Evolutionary conservation across 2,113 vertebrate genomes (phyloP).

Genomic region (Poeciliopsis prolifica): DNA sequence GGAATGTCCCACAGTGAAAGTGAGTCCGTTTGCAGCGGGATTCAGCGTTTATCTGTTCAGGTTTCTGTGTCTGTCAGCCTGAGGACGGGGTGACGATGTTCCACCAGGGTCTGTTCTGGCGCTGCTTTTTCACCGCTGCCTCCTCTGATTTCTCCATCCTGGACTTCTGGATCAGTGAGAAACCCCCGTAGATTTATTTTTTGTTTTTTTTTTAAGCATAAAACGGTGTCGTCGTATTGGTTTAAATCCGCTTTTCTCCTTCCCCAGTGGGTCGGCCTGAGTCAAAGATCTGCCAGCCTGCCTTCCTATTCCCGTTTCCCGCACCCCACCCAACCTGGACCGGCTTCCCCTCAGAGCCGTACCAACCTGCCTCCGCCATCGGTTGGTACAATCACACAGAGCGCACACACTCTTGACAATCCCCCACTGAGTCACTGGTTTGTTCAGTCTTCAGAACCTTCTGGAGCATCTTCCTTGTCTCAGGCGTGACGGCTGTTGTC

Average conservation of each 20-base stretch:
- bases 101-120: slow-evolving; percentile 60
- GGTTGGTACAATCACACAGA: slow-evolving; percentile 12
- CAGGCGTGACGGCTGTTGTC: background rate
- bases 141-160: slow-evolving; percentile 16
- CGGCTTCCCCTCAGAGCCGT: background rate
- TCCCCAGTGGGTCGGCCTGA: slow-evolving; percentile 24
- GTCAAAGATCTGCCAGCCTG: slow-evolving; percentile 25
- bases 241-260: background rate
- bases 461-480: slow-evolving; percentile 60
- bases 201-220: background rate
- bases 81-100: slow-evolving; percentile 21
- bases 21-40: too few species aligned
- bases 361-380: slow-evolving; percentile 37
- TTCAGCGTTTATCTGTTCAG: too few species aligned
- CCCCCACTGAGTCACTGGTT: too few species aligned
- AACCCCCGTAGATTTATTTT: background rate
- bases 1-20: too few species aligned
- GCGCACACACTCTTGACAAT: too few species aligned
- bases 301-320: slow-evolving; percentile 66
- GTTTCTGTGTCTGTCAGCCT: background rate
- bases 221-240: background rate
- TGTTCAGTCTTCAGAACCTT: slow-evolving; percentile 56
- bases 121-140: slow-evolving; percentile 22
- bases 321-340: background rate
- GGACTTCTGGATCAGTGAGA: slow-evolving; percentile 59